Evolutionary conservation across 2,888 invertebrate genomes (phyloP), one percentile per base, ranked within the genome.

Genomic region (Sphaeridia pumilis): DNA sequence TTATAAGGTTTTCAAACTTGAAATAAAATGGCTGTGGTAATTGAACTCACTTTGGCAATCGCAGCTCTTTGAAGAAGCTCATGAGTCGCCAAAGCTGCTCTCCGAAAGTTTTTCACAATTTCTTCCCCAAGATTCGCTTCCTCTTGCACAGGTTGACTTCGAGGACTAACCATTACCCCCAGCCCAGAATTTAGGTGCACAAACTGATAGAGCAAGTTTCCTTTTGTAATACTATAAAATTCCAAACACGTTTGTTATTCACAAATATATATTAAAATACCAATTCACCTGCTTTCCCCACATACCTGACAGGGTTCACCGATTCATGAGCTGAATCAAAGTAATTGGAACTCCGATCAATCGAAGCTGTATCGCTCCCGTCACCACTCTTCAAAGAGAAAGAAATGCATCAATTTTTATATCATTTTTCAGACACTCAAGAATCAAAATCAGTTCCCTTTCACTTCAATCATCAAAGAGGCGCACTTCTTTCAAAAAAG

Each of bases 121-220:
- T 56, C 56, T 7, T 57, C 41, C 46, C 52, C 52, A 31, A 58
- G 56, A 34, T 50, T 46, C 14, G 49, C 46, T 3, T 54, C 46
- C 12, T 38, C 38, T 17, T 20, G 7, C 5, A 38, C 17, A 20
- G 17, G 12, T 38, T 20, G 38, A 31, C 56, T 54, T 22, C 49
- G 50, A 1, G 59, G 54, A 2, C 52, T 48, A 1, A 64, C 44
- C 35, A 64, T 38, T 7, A 62, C 50, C 12, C 62, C 60, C 7
- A 59, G 55, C 3, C 64, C 64, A 46, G 58, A 56, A 28, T 64
- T 62, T n/a, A 64, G 48, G 55, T 63, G 61, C 22, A 64, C 49
- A 44, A 60, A 64, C 48, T 60, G 59, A 52, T 58, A 58, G 17
- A 64, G 49, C 17, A 58, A 45, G 27, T 59, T 60, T 34, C 58